Evolutionary conservation across 2,113 vertebrate genomes (phyloP).

Genomic region (Pluvialis apricaria): DNA sequence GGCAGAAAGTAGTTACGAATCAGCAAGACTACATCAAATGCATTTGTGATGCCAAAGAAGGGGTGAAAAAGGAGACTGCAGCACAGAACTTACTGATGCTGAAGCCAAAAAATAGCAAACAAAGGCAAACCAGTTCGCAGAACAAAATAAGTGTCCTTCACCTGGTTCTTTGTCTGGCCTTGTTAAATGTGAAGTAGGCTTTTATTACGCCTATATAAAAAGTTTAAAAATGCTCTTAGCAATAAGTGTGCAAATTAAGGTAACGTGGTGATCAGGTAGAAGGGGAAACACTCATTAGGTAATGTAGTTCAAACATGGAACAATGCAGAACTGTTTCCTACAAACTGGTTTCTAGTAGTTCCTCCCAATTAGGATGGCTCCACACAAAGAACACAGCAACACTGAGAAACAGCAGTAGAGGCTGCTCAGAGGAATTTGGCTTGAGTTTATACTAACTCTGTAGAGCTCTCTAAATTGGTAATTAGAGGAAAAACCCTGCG

Average conservation of each 20-base stretch:
- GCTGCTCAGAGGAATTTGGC: neutral
- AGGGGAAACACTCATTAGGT: neutral
- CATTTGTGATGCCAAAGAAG: neutral
- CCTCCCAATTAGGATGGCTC: conserved; percentile 1
- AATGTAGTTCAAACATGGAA: neutral
- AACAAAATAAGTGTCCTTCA: neutral
- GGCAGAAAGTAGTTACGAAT: neutral
- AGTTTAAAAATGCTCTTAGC: neutral
- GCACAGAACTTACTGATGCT: neutral
- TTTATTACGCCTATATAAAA: neutral
- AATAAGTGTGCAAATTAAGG: neutral
- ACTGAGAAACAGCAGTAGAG: neutral
- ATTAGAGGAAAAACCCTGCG: neutral
- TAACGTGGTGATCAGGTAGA: neutral
- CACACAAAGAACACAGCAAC: neutral
- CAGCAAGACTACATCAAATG: neutral
- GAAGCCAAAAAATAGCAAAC: neutral
- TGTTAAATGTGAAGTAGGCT: neutral
- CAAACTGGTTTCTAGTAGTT: neutral
- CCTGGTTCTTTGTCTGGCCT: neutral
- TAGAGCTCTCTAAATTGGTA: neutral
- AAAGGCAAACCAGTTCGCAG: neutral
- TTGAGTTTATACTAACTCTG: neutral
- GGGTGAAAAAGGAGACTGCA: neutral
- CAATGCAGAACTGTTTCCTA: neutral